These are phyloP conservation scores for Cygnus buccinator DNA, from an alignment of 2,113 vertebrate genomes.

Conservation along the genomic window DNA sequence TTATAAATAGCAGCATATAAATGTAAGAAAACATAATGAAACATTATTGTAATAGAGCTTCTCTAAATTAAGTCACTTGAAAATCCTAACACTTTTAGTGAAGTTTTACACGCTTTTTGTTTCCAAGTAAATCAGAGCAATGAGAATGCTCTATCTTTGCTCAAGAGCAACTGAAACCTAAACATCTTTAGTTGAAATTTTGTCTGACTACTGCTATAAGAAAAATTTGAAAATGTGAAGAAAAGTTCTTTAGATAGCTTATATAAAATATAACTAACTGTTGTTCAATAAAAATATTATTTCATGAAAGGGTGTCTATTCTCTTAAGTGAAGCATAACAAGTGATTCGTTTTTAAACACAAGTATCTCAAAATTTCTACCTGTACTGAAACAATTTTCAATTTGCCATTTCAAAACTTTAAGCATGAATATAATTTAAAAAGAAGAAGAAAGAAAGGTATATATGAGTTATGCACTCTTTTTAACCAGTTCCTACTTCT, in stretches of 20 bases:
- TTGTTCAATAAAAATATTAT: not conserved
- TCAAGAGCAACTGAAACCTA: not conserved
- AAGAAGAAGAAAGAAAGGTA: not conserved
- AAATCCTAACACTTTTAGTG: not conserved
- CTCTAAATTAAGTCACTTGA: not conserved
- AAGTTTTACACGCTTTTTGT: not conserved
- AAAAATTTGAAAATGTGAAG: not conserved
- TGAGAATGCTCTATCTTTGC: not conserved
- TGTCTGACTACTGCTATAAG: not conserved
- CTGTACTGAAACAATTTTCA: not conserved
- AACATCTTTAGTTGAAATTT: not conserved
- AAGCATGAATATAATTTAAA: not conserved
- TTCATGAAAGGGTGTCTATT: not conserved
- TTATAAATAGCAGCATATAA: not conserved
- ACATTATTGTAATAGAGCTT: not conserved
- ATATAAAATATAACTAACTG: not conserved
- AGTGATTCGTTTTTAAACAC: not conserved
- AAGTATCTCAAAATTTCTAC: not conserved
- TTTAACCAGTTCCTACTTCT: not conserved
- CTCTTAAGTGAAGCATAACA: not conserved
- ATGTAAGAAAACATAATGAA: not conserved
- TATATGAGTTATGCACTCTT: not conserved
- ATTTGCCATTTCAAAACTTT: not conserved
- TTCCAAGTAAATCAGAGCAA: not conserved
- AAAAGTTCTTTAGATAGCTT: not conserved